Conservation (phyloP, 2,888 invertebrate genomes). For the Ariolimax columbianus region DNA sequence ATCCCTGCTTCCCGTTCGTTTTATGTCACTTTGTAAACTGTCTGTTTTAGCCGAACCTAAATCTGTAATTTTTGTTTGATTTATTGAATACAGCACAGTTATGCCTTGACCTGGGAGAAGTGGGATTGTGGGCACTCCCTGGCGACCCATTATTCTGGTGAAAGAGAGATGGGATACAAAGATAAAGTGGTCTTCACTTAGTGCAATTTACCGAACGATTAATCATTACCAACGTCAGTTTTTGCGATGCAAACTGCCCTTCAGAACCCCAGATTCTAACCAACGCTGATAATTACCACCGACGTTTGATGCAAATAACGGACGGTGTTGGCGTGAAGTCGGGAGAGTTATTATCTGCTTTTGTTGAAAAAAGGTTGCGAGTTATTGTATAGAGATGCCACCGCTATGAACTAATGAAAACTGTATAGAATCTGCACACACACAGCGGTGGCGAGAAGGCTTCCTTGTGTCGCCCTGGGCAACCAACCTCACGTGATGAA, state of each 20-base stretch:
- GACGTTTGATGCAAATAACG: conserved; percentile 27
- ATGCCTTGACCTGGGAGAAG: not conserved
- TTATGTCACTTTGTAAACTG: not conserved
- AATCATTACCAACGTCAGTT: not conserved
- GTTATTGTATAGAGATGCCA: conserved; percentile 27
- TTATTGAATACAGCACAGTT: not conserved
- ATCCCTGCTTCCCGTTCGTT: not conserved
- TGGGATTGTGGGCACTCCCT: not conserved
- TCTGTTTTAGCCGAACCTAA: not conserved
- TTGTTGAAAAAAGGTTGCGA: conserved; percentile 28
- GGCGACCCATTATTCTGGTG: not conserved
- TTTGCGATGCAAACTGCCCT: not conserved
- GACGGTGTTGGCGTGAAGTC: not conserved
- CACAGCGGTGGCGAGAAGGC: conserved; percentile 19
- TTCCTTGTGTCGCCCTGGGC: conserved; percentile 35
- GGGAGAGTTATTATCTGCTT: conserved; percentile 20
- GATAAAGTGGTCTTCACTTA: conserved; percentile 31
- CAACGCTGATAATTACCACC: conserved; percentile 17
- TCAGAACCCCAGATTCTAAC: not conserved
- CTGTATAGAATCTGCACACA: conserved; percentile 27
- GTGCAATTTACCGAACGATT: conserved; percentile 26
- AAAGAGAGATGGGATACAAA: conserved; percentile 4
- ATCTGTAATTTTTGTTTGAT: conserved; percentile 6
- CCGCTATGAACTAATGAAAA: conserved; percentile 33
- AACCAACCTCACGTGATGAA: conserved; percentile 37